Evolutionary conservation across 64 coral and sea anemone genomes (phyloP).

Genomic region (Pocillopora verrucosa): DNA sequence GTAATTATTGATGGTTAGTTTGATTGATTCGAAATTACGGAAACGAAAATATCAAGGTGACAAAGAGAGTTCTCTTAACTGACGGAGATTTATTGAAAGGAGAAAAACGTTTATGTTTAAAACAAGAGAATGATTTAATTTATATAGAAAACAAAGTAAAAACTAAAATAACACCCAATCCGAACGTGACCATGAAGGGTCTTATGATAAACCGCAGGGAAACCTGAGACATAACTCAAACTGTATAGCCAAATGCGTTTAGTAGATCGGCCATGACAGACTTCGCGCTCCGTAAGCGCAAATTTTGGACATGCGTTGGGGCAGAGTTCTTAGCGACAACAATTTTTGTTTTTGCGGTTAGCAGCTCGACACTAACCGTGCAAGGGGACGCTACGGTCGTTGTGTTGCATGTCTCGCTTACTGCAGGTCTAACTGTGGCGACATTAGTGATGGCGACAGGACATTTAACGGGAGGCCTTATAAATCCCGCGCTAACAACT

Average conservation of each 20-base stretch:
- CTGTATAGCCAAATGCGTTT: background rate
- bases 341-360: constrained; percentile 62
- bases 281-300: constrained; percentile 39
- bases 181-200: background rate
- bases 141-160: background rate
- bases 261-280: background rate
- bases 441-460: constrained; percentile 47
- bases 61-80: background rate
- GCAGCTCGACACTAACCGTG: constrained; percentile 47
- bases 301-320: constrained; percentile 42
- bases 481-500: constrained; percentile 55
- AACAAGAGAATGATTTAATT: background rate
- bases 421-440: constrained; percentile 51
- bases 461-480: constrained; percentile 46
- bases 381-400: background rate
- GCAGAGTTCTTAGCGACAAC: constrained; percentile 57
- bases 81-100: constrained; percentile 4
- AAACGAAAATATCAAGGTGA: background rate
- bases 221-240: background rate
- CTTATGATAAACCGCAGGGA: background rate
- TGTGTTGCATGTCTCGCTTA: constrained; percentile 47
- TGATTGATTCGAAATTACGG: background rate
- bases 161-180: background rate
- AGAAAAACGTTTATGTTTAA: background rate
- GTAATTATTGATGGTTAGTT: background rate